Evolutionary conservation across 2,888 invertebrate genomes (phyloP).

Genomic region (Cryptosula pallasiana): DNA sequence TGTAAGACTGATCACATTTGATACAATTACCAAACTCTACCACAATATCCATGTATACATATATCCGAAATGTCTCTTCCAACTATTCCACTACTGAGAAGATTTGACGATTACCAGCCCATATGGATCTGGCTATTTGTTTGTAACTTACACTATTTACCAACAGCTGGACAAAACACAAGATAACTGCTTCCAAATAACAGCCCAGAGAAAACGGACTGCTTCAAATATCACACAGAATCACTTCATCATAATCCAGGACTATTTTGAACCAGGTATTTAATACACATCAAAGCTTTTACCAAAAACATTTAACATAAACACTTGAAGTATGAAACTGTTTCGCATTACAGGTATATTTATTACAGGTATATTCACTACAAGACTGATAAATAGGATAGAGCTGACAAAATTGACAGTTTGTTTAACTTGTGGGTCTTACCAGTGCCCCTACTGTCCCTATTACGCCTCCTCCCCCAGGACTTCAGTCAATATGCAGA

Average conservation of each 20-base stretch:
- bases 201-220: constrained; percentile 88
- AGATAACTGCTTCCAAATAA: constrained; percentile 80
- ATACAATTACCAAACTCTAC: no score
- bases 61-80: no score
- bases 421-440: constrained; percentile 2
- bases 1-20: no score
- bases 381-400: background rate
- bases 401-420: constrained; percentile 2
- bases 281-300: no score
- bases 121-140: no score
- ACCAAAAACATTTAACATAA: no score
- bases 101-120: no score
- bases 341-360: no score
- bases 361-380: background rate
- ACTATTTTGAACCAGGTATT: constrained; percentile 96
- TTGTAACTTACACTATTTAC: no score
- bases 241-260: constrained; percentile 81
- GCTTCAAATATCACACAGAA: constrained; percentile 94
- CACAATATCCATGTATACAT: no score
- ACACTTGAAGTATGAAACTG: no score
- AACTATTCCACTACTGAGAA: no score
- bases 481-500: background rate
- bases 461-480: background rate
- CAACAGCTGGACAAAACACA: constrained; percentile 68
- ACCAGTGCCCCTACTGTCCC: constrained; percentile 12